Conservation (phyloP, 2,797 vertebrate genomes). For the Gila robusta region DNA sequence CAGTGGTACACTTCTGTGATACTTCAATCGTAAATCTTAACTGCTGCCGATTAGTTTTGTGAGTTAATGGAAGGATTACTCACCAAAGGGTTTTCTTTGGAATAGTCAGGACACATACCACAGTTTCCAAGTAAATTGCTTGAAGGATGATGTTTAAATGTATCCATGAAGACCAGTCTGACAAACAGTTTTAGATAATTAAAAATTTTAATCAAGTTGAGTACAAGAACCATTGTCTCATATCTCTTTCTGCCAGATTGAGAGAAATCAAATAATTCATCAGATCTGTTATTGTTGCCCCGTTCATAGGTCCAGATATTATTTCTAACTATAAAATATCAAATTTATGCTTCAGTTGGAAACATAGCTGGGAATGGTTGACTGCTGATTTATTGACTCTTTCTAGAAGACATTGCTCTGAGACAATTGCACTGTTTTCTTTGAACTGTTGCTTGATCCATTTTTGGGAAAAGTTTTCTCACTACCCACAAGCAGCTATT, state of each 20-base stretch:
- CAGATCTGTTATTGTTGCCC: not conserved
- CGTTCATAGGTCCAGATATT: not conserved
- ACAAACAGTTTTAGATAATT: not conserved
- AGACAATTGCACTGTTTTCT: not conserved
- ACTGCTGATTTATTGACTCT: not conserved
- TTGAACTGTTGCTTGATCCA: not conserved
- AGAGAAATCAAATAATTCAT: not conserved
- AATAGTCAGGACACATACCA: not conserved
- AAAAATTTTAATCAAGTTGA: not conserved
- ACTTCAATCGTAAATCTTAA: not conserved
- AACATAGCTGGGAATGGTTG: not conserved
- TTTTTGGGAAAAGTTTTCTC: slow-evolving; percentile 6
- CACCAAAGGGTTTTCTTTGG: not conserved
- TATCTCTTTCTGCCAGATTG: not conserved
- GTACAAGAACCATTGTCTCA: not conserved
- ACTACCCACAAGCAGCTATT: not conserved
- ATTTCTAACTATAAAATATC: not conserved
- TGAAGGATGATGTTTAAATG: not conserved
- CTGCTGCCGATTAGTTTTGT: not conserved
- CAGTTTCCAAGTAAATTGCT: not conserved
- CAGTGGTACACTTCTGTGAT: not conserved
- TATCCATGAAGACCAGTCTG: not conserved
- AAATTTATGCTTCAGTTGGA: not conserved
- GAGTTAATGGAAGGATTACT: not conserved
- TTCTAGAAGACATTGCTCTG: not conserved